Base-by-base conservation (phyloP, 2,113 vertebrate genomes). In the Actenoides lindsayi region DNA sequence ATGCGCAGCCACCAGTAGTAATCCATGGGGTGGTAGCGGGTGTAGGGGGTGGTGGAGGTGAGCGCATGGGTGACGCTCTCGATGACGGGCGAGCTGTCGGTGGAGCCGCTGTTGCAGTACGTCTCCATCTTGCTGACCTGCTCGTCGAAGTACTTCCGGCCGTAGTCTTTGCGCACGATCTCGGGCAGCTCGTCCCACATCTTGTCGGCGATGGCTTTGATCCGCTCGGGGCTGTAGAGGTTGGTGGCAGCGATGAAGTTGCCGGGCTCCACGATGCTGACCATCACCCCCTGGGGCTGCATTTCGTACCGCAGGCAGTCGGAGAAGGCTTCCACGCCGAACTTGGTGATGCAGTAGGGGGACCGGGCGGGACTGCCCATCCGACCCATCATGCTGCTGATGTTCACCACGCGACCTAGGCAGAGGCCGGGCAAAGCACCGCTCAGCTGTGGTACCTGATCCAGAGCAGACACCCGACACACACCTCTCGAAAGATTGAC, bases 1-100 rank as follows among this genome's bases (percentile, higher is more conserved):
- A 98, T 98, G 27, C 98, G 97, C 78, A 98, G 90, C 98, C 98
- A 98, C 98, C 98, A 98, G 97, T 98, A 98, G 97, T 98, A 98
- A 97, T 98, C 98, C 98, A 98, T 98, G 95, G 98, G 98, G 92
- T 98, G 97, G 95, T 98, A 98, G 91, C 98, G 98, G 37, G 98
- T 98, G 63, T 98, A 98, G 31, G 98, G 98, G 6, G 94, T 33
- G 1, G 94, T 23, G 16, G 98, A 59, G 4, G 95, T 98, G 77
- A 98, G 97, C 2, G 98, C 98, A 0, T 98, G 98, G 11, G 95
- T 94, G 21, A 98, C 95, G 3, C 97, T 97, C 0, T 98, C 67
- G 13, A 98, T 98, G 51, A 98, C 98, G 0, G 97, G 95, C 0
- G 97, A 97, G 0, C 94, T 98, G 97, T 98, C 98, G 0, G 93